phyloP scores from a whole-genome alignment of 2,113 vertebrate species.

The Rynchops niger region DNA sequence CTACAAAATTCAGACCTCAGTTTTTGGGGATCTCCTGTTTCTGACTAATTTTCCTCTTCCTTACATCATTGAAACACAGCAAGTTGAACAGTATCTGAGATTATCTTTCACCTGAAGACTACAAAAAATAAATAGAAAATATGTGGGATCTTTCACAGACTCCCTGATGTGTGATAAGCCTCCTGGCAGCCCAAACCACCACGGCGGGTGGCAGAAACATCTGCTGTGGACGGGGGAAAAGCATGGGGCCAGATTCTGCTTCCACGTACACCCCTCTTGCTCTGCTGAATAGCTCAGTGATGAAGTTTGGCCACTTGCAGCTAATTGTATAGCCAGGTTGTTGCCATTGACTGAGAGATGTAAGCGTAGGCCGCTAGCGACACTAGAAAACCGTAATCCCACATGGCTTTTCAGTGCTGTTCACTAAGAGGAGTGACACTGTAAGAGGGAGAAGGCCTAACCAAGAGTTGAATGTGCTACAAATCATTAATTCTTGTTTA shows the following conservation, averaged over 20 bases:
- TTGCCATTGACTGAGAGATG: background rate
- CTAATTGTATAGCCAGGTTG: background rate
- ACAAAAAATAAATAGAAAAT: background rate
- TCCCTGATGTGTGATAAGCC: fast-evolving
- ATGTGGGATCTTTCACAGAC: background rate
- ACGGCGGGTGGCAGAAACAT: fast-evolving
- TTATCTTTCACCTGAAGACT: background rate
- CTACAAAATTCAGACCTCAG: background rate
- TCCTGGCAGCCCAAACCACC: background rate
- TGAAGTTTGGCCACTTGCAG: background rate
- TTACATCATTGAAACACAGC: background rate
- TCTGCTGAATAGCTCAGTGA: background rate
- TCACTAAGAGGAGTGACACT: background rate
- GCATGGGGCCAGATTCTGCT: background rate
- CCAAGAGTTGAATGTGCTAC: background rate
- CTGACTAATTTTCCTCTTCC: background rate
- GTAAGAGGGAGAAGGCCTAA: background rate
- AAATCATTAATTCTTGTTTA: background rate
- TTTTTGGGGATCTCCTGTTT: background rate
- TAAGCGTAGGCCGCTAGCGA: fast-evolving
- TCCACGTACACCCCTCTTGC: background rate
- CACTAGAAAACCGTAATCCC: background rate
- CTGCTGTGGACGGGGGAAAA: background rate
- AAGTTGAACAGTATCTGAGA: background rate
- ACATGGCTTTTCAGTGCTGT: fast-evolving